phyloP scores from a whole-genome alignment of 2,888 invertebrate species.

The Urechis unicinctus region DNA sequence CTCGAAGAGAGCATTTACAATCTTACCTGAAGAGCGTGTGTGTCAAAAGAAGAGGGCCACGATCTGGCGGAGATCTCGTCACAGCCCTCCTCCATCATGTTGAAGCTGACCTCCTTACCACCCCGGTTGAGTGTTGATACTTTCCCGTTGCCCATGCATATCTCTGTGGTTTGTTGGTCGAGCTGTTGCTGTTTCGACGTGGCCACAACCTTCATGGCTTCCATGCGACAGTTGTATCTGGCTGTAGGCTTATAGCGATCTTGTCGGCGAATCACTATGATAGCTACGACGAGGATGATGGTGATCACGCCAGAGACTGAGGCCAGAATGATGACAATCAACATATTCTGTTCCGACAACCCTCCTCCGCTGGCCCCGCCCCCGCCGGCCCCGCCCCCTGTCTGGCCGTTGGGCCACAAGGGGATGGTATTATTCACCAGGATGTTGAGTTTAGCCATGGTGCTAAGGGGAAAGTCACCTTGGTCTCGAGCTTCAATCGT shows the following conservation, averaged over 20 bases:
- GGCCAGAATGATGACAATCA: constrained; percentile 13
- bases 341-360: constrained; percentile 11
- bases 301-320: constrained; percentile 17
- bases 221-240: constrained; percentile 21
- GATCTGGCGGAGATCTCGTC: too few species aligned
- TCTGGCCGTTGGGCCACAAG: neutral
- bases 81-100: too few species aligned
- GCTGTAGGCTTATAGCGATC: constrained; percentile 11
- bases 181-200: too few species aligned
- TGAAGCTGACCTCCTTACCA: too few species aligned
- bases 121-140: too few species aligned
- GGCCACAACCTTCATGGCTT: constrained; percentile 16
- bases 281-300: constrained; percentile 11
- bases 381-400: neutral
- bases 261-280: constrained; percentile 14
- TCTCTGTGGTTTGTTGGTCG: too few species aligned
- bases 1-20: too few species aligned
- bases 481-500: constrained; percentile 7
- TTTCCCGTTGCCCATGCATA: too few species aligned
- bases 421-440: constrained; percentile 16
- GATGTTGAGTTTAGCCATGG: constrained; percentile 4
- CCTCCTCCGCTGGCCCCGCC: neutral
- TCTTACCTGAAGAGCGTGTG: too few species aligned
- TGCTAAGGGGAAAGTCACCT: constrained; percentile 4
- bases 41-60: too few species aligned